Base-by-base conservation (phyloP, 1,140 invertebrate genomes). In the Helicoverpa armigera region DNA sequence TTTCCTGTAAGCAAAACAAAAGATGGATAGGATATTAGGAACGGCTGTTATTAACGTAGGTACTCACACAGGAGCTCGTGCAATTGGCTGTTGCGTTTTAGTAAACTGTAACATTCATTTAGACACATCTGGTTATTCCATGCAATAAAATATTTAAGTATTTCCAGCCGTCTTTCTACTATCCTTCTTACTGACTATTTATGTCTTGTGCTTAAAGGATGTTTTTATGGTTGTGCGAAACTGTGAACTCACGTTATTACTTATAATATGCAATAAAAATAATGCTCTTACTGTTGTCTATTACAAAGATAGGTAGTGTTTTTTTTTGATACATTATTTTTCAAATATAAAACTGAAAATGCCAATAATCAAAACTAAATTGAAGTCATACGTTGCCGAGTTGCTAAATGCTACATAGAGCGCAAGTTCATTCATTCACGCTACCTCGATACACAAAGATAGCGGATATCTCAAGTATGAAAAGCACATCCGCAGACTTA, bases 401-500 rank as follows among this genome's bases (percentile, higher is more conserved):
- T 43, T 56, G 70, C 51, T 56, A 14, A 73, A 73, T 56, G 2
- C 67, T 13, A 29, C 18, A 35, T 31, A 63, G 14, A 54, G 23
- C n/a, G 51, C 16, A 48, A 23, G 35, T 60, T 75, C 48, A 67
- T 77, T 72, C 61, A 77, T 63, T 53, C 23, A 43, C 9, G 35
- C 35, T 23, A 67, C 50, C 75, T 77, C 61, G 31, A 65, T 67
- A 53, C 61, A 77, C 50, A 77, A 77, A 77, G 75, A 77, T 70
- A 70, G 65, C 82, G 85, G 85, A 88, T 86, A 84, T 86, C 82
- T 82, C 50, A 53, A 83, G 82, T 74, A 67, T 76, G 82, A 79
- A 87, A 84, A 86, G 83, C 74, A 74, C 87, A 87, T 93, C 88
- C 89, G 88, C 84, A 78, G 78, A 75, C 81, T 85, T 89, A 81